Evolutionary conservation across 2,113 vertebrate species (phyloP).

Genomic region (Saguinus imperator): DNA sequence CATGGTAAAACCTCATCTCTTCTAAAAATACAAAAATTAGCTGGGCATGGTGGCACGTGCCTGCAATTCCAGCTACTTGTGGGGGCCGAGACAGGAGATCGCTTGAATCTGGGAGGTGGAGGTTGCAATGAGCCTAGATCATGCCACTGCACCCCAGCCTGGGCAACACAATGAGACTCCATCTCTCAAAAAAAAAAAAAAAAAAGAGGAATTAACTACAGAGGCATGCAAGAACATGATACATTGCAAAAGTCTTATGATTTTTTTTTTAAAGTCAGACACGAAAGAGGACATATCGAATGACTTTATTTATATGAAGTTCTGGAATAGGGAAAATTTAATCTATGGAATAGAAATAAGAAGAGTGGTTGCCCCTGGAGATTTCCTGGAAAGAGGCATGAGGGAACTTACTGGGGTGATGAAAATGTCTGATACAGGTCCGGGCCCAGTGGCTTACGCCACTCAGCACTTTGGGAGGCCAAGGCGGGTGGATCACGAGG

Average conservation of each 20-base stretch:
- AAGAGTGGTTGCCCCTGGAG: not conserved
- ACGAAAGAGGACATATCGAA: no score
- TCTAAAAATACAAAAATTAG: not conserved
- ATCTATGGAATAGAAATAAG: not conserved
- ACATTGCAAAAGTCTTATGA: not conserved
- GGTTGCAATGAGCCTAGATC: not conserved
- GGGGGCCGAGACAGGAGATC: not conserved
- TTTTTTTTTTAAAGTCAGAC: not conserved
- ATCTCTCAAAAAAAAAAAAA: not conserved
- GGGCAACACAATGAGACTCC: not conserved
- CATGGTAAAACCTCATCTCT: not conserved
- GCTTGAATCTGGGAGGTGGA: not conserved
- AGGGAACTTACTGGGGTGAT: not conserved
- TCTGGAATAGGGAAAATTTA: not conserved
- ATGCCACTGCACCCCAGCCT: not conserved
- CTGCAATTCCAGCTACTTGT: not conserved
- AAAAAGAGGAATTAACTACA: not conserved
- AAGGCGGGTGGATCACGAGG: not conserved
- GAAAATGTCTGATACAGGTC: not conserved
- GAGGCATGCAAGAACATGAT: not conserved
- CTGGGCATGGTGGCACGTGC: not conserved
- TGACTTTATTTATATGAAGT: not conserved
- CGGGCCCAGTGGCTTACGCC: fast-evolving
- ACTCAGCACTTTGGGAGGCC: not conserved
- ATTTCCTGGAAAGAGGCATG: not conserved